phyloP scores from a whole-genome alignment of 1,140 invertebrate species.

The Diploscapter pachys region DNA sequence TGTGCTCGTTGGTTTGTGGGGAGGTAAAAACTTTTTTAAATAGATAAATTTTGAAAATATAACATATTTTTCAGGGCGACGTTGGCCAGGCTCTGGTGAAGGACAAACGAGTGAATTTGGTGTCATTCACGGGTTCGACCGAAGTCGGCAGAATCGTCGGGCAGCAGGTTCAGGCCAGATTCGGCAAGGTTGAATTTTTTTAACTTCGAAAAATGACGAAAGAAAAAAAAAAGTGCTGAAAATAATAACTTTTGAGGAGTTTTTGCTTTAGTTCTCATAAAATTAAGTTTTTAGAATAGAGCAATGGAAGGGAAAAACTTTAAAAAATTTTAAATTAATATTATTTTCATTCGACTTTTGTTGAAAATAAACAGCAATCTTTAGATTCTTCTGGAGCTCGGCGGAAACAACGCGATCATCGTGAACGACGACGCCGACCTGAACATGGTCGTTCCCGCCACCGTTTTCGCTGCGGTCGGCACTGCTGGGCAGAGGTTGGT shows the following conservation, averaged over 20 bases:
- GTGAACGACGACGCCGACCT: constrained; percentile 76
- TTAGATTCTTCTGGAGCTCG: constrained; percentile 79
- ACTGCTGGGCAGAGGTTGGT: constrained; percentile 82
- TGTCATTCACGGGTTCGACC: constrained; percentile 95
- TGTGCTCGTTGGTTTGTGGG: constrained; percentile 81
- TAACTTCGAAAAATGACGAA: constrained; percentile 11
- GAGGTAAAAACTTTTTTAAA: constrained; percentile 60
- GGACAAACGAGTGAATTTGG: constrained; percentile 65
- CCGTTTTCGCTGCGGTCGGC: constrained; percentile 91
- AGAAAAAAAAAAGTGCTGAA: too few relatives aligned
- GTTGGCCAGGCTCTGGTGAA: constrained; percentile 79
- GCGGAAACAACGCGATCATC: constrained; percentile 88
- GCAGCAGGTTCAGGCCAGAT: constrained; percentile 77
- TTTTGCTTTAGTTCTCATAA: too few relatives aligned
- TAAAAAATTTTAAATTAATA: too few relatives aligned
- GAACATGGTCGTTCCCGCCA: constrained; percentile 81
- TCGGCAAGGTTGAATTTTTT: constrained; percentile 70
- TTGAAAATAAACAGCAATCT: too few relatives aligned
- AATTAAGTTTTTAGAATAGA: too few relatives aligned
- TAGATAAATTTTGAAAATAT: too few relatives aligned
- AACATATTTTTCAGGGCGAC: constrained; percentile 63
- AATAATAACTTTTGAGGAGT: too few relatives aligned
- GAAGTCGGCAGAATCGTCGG: constrained; percentile 74
- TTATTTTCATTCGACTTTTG: too few relatives aligned
- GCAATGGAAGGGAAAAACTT: too few relatives aligned